These are phyloP conservation scores for Chrysopa pallens DNA, from an alignment of 1,140 invertebrate species.

Conservation along the genomic window DNA sequence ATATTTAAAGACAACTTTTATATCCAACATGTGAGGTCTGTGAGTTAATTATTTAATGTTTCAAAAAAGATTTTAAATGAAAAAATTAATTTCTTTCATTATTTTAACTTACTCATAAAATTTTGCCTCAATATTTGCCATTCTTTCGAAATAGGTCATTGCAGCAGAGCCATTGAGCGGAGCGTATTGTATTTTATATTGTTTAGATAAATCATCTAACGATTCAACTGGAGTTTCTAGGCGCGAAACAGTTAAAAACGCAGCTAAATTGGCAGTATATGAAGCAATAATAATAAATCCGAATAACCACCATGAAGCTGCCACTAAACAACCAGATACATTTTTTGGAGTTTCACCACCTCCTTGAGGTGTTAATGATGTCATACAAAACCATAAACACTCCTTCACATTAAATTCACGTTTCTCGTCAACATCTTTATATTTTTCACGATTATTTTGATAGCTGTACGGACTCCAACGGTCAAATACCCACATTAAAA, in stretches of 20 bases:
- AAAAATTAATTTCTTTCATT: no score
- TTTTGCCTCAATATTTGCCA: conserved; percentile 85
- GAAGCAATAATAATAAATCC: conserved; percentile 97
- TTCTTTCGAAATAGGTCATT: conserved; percentile 86
- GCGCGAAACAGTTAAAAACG: conserved; percentile 82
- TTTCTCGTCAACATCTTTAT: conserved; percentile 86
- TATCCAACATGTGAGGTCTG: no score
- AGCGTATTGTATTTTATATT: conserved; percentile 91
- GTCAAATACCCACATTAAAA: conserved; percentile 91
- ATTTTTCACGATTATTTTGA: conserved; percentile 86
- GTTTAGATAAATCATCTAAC: conserved; percentile 80
- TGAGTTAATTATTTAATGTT: background rate
- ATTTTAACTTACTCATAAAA: conserved; percentile 88
- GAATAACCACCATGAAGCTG: conserved; percentile 96
- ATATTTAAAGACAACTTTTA: no score
- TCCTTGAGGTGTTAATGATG: conserved; percentile 87
- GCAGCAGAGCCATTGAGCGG: conserved; percentile 68
- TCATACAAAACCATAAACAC: conserved; percentile 98
- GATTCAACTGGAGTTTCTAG: conserved; percentile 85
- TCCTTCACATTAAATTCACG: conserved; percentile 90
- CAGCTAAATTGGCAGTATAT: conserved; percentile 92
- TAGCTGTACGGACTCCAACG: conserved; percentile 92
- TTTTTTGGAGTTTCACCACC: conserved; percentile 94
- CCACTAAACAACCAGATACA: conserved; percentile 77
- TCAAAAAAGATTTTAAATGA: no score